Conservation (phyloP, 2,113 vertebrate genomes). For the Dasypus novemcinctus region DNA sequence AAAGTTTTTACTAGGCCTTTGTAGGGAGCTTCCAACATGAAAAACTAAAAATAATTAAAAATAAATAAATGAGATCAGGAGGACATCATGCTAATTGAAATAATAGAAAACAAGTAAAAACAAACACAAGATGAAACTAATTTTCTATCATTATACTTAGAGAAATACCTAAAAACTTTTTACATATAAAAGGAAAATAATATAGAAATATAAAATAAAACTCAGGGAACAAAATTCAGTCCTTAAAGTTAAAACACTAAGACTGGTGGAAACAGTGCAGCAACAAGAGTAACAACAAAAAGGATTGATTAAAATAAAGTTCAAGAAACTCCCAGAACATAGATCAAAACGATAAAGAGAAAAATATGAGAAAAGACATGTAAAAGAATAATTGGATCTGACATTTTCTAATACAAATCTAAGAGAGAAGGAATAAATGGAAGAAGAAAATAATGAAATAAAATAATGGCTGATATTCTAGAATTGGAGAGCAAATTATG, state of each 20-base stretch:
- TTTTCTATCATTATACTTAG: not conserved
- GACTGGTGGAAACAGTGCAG: not conserved
- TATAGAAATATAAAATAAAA: not conserved
- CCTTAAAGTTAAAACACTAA: not conserved
- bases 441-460: not conserved
- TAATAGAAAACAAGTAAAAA: not conserved
- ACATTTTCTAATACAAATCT: not conserved
- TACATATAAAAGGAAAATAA: not conserved
- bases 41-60: not conserved
- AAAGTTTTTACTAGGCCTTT: not conserved
- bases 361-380: not conserved
- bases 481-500: not conserved
- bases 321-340: not conserved
- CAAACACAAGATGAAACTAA: not conserved
- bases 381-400: not conserved
- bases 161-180: not conserved
- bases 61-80: not conserved
- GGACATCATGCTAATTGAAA: not conserved
- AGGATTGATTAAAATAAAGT: not conserved
- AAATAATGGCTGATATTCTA: not conserved
- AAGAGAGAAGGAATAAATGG: not conserved
- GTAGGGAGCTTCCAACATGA: not conserved
- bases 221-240: not conserved
- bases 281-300: not conserved
- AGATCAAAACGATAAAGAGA: not conserved